These are phyloP conservation scores for Spheniscus humboldti DNA, from an alignment of 2,797 vertebrate species.

Conservation along the genomic window DNA sequence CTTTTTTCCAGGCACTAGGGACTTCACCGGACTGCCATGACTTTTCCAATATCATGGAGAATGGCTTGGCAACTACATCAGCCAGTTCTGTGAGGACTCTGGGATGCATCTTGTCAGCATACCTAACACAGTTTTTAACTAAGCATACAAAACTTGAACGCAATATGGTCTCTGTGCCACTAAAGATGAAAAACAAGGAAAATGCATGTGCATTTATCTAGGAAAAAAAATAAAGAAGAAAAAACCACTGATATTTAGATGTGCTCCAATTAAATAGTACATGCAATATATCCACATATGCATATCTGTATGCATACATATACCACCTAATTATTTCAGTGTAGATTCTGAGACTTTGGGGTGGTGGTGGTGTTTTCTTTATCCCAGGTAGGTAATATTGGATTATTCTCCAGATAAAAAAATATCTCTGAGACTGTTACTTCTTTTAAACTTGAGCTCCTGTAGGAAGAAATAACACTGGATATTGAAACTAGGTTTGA, in stretches of 20 bases:
- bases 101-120: neutral
- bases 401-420: neutral
- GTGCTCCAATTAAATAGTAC: neutral
- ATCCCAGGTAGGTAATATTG: neutral
- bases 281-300: neutral
- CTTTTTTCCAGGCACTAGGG: no score
- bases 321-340: neutral
- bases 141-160: neutral
- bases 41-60: neutral
- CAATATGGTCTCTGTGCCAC: no score
- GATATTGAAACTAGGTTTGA: neutral
- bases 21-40: neutral
- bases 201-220: neutral
- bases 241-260: neutral
- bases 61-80: neutral
- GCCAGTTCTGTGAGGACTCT: neutral
- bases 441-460: neutral
- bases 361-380: neutral
- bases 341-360: neutral
- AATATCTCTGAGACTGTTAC: neutral
- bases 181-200: neutral
- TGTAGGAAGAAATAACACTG: no score
- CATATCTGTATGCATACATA: neutral
- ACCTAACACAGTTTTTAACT: neutral
- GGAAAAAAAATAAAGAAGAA: no score